Conservation (phyloP, 2,888 invertebrate genomes). For the Drosophila lutescens region DNA sequence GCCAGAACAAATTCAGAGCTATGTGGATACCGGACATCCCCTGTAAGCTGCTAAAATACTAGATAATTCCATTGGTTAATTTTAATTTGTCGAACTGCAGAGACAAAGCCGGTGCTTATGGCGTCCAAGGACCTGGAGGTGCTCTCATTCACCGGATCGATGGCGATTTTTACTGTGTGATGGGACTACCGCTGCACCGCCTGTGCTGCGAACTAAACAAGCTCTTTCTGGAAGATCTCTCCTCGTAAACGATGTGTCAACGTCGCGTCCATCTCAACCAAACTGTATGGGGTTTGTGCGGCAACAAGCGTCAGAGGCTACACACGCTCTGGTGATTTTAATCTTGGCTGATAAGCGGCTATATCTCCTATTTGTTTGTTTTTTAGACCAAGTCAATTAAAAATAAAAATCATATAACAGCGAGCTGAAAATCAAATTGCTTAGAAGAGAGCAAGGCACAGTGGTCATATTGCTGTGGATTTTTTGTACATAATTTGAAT, state of each 20-base stretch:
- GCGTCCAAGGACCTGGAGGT: slow-evolving; percentile 93
- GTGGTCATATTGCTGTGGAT: slow-evolving; percentile 3
- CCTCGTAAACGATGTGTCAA: slow-evolving; percentile 2
- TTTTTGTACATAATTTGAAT: background rate
- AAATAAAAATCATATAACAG: slow-evolving; percentile 32
- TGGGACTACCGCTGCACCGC: slow-evolving; percentile 92
- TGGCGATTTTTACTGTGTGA: slow-evolving; percentile 95
- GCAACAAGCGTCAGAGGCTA: slow-evolving; percentile 63
- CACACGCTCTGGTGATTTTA: slow-evolving; percentile 33
- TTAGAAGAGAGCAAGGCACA: slow-evolving; percentile 14
- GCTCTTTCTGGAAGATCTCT: slow-evolving; percentile 82
- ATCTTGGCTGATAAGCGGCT: slow-evolving; percentile 56
- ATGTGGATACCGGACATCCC: slow-evolving; percentile 95
- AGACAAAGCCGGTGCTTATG: slow-evolving; percentile 96
- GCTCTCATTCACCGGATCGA: slow-evolving; percentile 92
- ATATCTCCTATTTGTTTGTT: slow-evolving; percentile 49
- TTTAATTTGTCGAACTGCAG: slow-evolving; percentile 84
- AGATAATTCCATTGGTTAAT: background rate
- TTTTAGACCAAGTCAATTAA: slow-evolving; percentile 53
- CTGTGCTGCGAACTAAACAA: slow-evolving; percentile 86
- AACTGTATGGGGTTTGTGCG: slow-evolving; percentile 7
- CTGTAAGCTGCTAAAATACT: slow-evolving; percentile 87
- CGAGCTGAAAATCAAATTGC: background rate
- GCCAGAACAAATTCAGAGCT: slow-evolving; percentile 90
- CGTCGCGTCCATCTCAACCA: slow-evolving; percentile 1